Evolutionary conservation across 2,888 invertebrate genomes (phyloP).

Genomic region (Drosophila fungiperda): DNA sequence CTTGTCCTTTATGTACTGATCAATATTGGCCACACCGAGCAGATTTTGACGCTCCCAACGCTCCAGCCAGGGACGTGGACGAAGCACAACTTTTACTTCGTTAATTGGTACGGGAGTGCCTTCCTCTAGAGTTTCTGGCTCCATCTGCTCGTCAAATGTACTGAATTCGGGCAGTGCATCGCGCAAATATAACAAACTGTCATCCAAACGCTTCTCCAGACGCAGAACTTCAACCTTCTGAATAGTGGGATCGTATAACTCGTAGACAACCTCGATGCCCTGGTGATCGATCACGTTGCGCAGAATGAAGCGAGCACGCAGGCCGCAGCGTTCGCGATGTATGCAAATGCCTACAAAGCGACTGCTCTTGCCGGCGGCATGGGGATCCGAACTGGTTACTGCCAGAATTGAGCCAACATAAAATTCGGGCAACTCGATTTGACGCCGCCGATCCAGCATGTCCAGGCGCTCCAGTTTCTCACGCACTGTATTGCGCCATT

Average conservation of each 20-base stretch:
- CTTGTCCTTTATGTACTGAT: conserved; percentile 87
- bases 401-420: conserved; percentile 97
- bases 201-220: conserved; percentile 96
- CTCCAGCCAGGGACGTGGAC: conserved; percentile 95
- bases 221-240: conserved; percentile 95
- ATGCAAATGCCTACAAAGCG: conserved; percentile 95
- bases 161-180: conserved; percentile 96
- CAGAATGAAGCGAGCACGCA: conserved; percentile 93
- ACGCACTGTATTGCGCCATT: conserved; percentile 91
- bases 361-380: conserved; percentile 93
- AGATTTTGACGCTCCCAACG: conserved; percentile 94
- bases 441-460: conserved; percentile 91
- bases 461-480: conserved; percentile 96
- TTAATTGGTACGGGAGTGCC: conserved; percentile 93
- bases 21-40: conserved; percentile 89
- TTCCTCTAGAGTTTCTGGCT: conserved; percentile 91
- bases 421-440: conserved; percentile 97
- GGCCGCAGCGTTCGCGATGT: conserved; percentile 91
- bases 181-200: conserved; percentile 93
- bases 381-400: conserved; percentile 93
- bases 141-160: conserved; percentile 97
- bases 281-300: conserved; percentile 97
- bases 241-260: conserved; percentile 97
- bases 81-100: conserved; percentile 89
- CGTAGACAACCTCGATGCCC: conserved; percentile 88